Evolutionary conservation across 2,113 vertebrate genomes (phyloP).

Genomic region (Sinosuthora webbiana): DNA sequence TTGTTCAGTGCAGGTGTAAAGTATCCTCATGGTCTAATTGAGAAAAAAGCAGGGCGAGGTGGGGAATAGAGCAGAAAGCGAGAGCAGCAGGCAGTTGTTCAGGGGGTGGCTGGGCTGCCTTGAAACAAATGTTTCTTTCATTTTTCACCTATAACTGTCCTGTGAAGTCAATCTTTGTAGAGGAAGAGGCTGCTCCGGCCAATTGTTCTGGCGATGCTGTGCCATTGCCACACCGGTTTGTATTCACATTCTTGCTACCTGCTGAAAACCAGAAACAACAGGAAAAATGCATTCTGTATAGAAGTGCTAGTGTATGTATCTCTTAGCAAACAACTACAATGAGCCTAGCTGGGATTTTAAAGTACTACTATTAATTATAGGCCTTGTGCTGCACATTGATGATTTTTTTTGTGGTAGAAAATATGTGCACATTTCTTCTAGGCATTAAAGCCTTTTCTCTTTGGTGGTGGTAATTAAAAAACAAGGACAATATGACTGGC

Average conservation of each 20-base stretch:
- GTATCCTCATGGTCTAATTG: neutral
- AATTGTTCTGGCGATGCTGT: neutral
- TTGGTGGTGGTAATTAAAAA: slow-evolving; percentile 70
- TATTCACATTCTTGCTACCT: neutral
- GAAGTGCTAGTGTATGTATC: neutral
- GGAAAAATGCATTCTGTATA: neutral
- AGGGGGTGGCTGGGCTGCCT: neutral
- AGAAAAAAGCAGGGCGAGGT: neutral
- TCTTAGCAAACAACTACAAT: slow-evolving; percentile 42
- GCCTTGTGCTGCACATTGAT: slow-evolving; percentile 63
- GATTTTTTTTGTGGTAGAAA: slow-evolving; percentile 62
- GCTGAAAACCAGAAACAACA: neutral
- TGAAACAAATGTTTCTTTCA: neutral
- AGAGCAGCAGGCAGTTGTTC: neutral
- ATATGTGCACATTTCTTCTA: slow-evolving; percentile 32
- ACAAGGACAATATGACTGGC: slow-evolving; percentile 62
- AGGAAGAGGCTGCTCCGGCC: neutral
- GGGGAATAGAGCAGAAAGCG: neutral
- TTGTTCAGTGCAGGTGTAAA: neutral
- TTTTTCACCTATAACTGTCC: neutral
- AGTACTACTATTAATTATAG: slow-evolving; percentile 63
- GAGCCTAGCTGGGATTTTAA: slow-evolving; percentile 43
- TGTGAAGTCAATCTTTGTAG: neutral
- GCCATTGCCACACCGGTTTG: accelerated
- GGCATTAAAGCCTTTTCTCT: slow-evolving; percentile 54